These are phyloP conservation scores for Cheilosia soror DNA, from an alignment of 2,888 invertebrate species.

Conservation along the genomic window DNA sequence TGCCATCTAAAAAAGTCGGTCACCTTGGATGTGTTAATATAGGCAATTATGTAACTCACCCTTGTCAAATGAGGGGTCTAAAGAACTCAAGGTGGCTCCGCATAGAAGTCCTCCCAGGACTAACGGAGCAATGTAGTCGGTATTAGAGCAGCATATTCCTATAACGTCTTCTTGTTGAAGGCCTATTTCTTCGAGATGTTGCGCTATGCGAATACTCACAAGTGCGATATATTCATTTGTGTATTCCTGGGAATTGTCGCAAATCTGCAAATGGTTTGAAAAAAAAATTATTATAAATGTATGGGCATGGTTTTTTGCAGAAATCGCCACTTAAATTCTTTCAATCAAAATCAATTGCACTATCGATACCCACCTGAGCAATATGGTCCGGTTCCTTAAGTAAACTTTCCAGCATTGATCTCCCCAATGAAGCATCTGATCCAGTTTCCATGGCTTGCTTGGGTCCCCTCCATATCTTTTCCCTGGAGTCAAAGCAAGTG, in stretches of 20 bases:
- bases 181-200: conserved; percentile 78
- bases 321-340: neutral
- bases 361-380: conserved; percentile 11
- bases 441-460: neutral
- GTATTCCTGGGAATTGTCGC: conserved; percentile 79
- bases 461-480: conserved; percentile 37
- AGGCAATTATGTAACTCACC: neutral
- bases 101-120: conserved; percentile 77
- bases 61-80: conserved; percentile 54
- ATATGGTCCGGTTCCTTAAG: conserved; percentile 33
- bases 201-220: conserved; percentile 81
- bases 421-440: conserved; percentile 31
- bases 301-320: neutral
- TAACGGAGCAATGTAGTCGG: conserved; percentile 80
- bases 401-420: conserved; percentile 21
- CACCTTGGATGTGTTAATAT: neutral
- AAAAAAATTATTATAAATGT: too few species aligned
- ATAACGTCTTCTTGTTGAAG: conserved; percentile 81
- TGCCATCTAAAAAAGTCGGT: conserved; percentile 72
- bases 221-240: conserved; percentile 80
- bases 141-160: conserved; percentile 80
- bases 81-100: conserved; percentile 29
- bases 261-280: conserved; percentile 77
- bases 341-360: neutral
- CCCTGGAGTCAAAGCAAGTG: conserved; percentile 8